Conservation (phyloP, 2,797 vertebrate species). For the Epinephelus malabaricus region DNA sequence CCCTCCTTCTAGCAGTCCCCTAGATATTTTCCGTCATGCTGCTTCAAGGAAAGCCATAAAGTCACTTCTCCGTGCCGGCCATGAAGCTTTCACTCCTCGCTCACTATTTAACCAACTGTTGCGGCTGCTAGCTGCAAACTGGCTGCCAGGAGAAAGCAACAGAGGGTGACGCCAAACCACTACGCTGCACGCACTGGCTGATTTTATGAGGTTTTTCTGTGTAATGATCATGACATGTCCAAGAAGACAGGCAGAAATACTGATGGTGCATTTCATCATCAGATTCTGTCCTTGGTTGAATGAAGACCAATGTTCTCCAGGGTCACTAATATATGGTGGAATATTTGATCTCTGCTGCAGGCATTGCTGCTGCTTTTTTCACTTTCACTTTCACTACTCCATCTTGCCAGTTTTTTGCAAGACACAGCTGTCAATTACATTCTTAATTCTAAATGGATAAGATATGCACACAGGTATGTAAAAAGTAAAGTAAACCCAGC, state of each 20-base stretch:
- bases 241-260: slow-evolving; percentile 16
- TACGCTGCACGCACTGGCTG: background rate
- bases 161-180: slow-evolving; percentile 9
- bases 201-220: slow-evolving; percentile 1
- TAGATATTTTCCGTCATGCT: slow-evolving; percentile 23
- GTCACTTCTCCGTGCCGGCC: slow-evolving; percentile 27
- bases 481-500: too few relatives aligned
- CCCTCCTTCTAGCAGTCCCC: slow-evolving; percentile 2
- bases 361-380: background rate
- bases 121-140: slow-evolving; percentile 24
- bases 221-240: slow-evolving; percentile 18
- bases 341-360: slow-evolving; percentile 9
- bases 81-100: slow-evolving; percentile 37
- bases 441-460: background rate
- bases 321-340: background rate
- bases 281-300: slow-evolving; percentile 8
- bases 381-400: background rate
- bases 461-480: background rate
- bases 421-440: background rate
- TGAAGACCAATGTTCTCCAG: slow-evolving; percentile 5
- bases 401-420: background rate
- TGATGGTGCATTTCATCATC: slow-evolving; percentile 9
- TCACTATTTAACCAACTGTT: slow-evolving; percentile 42
- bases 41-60: slow-evolving; percentile 28
- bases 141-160: slow-evolving; percentile 25